Percentiles rank a stretch among this genome's conserved stretches.
These are phyloP conservation scores for Enchytraeus crypticus DNA, from an alignment of 2,888 invertebrate species.

Conservation along the genomic window DNA sequence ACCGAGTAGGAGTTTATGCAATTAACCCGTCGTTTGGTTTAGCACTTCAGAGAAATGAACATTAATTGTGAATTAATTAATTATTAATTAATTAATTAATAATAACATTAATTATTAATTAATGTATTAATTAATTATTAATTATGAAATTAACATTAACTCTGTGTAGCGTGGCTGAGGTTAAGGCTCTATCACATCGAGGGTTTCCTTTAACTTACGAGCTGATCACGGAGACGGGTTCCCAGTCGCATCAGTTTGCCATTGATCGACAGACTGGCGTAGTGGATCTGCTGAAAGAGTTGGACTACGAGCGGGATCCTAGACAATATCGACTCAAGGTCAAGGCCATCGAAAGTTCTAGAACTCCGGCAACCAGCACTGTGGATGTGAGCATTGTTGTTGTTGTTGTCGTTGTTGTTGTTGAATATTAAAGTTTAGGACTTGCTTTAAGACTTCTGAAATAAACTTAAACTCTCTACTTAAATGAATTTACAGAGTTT, in stretches of 20 bases:
- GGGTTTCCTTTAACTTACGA: slow-evolving; percentile 91
- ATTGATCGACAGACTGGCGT: slow-evolving; percentile 57
- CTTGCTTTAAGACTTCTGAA: too few relatives aligned
- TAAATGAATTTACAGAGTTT: too few relatives aligned
- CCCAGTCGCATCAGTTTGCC: slow-evolving; percentile 50
- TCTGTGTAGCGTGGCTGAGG: slow-evolving; percentile 82
- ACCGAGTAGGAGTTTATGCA: too few relatives aligned
- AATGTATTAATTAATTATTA: too few relatives aligned
- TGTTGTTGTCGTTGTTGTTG: too few relatives aligned
- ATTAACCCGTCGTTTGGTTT: too few relatives aligned
- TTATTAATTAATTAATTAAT: too few relatives aligned
- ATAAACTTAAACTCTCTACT: too few relatives aligned
- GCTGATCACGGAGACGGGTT: slow-evolving; percentile 85
- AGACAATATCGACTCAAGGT: slow-evolving; percentile 56
- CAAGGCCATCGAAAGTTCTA: slow-evolving; percentile 92
- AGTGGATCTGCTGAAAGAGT: slow-evolving; percentile 84
- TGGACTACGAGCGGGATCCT: slow-evolving; percentile 95
- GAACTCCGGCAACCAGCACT: slow-evolving; percentile 86
- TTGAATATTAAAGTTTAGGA: neutral
- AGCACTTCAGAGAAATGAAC: too few relatives aligned
- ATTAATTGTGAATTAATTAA: too few relatives aligned
- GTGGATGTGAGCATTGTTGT: slow-evolving; percentile 68
- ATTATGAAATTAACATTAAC: too few relatives aligned
- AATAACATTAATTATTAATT: too few relatives aligned
- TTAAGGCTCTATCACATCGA: slow-evolving; percentile 94